Conservation (phyloP, 2,113 vertebrate species). For the Caranx ignobilis region DNA sequence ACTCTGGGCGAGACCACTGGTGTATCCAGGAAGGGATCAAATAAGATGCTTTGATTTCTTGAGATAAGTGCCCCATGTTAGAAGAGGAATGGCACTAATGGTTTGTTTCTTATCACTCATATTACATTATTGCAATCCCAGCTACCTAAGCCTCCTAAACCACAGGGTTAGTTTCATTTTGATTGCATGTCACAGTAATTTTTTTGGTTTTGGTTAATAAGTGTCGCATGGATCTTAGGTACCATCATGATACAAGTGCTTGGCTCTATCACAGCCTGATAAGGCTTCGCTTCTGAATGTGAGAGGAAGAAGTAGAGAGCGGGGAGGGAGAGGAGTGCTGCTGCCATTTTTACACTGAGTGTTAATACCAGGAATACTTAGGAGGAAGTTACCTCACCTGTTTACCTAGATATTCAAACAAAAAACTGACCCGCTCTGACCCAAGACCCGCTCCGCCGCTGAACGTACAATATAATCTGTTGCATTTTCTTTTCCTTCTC, state of each 20-base stretch:
- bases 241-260: slow-evolving; percentile 27
- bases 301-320: slow-evolving; percentile 12
- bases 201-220: slow-evolving; percentile 36
- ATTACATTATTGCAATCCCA: slow-evolving; percentile 35
- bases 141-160: slow-evolving; percentile 37
- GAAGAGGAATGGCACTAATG: slow-evolving; percentile 48
- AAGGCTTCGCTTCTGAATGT: slow-evolving; percentile 33
- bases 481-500: slow-evolving; percentile 16
- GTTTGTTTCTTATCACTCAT: slow-evolving; percentile 23
- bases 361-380: slow-evolving; percentile 47
- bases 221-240: slow-evolving; percentile 27
- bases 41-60: slow-evolving; percentile 47
- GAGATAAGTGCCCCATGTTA: slow-evolving; percentile 26
- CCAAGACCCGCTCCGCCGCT: not conserved
- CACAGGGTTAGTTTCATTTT: slow-evolving; percentile 46
- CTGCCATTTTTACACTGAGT: slow-evolving; percentile 64
- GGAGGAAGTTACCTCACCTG: slow-evolving; percentile 39
- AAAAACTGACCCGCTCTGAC: slow-evolving; percentile 37
- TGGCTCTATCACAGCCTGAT: slow-evolving; percentile 35
- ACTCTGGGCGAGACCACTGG: slow-evolving; percentile 46
- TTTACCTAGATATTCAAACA: slow-evolving; percentile 32
- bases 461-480: not conserved
- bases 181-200: slow-evolving; percentile 29
- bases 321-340: slow-evolving; percentile 50
- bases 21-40: slow-evolving; percentile 35